Evolutionary conservation across 2,888 invertebrate genomes (phyloP), one percentile per base, ranked within the genome.

Genomic region (Lasioglossum vierecki): DNA sequence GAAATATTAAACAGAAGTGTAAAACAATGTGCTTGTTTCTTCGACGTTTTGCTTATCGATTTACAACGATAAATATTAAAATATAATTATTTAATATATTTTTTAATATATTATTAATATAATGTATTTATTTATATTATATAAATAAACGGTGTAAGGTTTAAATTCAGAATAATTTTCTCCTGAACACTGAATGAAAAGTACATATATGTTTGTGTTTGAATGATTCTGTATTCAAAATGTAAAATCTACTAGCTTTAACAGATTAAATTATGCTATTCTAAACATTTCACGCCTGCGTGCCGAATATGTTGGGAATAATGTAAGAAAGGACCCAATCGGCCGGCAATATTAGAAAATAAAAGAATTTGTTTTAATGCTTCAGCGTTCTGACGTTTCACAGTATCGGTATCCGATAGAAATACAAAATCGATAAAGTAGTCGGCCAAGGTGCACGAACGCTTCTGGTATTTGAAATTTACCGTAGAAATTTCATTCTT

Each of bases 331-430:
- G n/a, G 41, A 0, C n/a, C 41, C 70, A 41, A 41, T 70, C 41
- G 41, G 22, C n/a, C 41, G 5, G 70, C n/a, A 41, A 70, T 39
- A 70, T 41, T 70, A 70, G 49, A 53, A 53, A 53, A 57, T 35
- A 44, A 39, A 30, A 35, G 9, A 9, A 46, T 49, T 63, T 26
- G 39, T 79, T 79, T 46, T 57, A 76, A 83, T 63, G 46, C 8
- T 26, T 44, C 4, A 2, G 26, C 53, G 39, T 72, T 66, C 18
- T 44, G 46, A 66, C 63, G 66, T 81, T 76, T 73, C 72, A 22
- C 39, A 41, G 11, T 76, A 80, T 83, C 53, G 83, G 72, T 80
- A 83, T 83, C 22, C 83, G 81, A 83, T 83, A 73, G 30, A 83
- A 76, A 81, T 46, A 66, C 53, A 66, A 66, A 83, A 83, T 73